Evolutionary conservation across 2,888 invertebrate species (phyloP), one percentile per base, ranked within the genome.

Genomic region (Caenorhabditis afra): DNA sequence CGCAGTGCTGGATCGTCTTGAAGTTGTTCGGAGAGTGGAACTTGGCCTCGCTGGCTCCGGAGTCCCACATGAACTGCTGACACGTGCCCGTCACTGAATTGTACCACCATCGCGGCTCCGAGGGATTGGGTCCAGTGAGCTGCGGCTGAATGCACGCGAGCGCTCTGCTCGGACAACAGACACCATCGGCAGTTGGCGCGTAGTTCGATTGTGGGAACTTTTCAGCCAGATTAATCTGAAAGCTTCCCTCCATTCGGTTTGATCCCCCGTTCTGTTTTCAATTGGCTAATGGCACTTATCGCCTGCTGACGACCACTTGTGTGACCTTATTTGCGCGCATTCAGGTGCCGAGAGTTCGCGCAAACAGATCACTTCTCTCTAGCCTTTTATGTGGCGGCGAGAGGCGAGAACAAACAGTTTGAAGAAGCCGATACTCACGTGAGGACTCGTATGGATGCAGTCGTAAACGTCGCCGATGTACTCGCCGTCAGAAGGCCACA

Each of bases 1-100:
- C 85, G 66, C 86, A 86, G 47, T 86, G 86, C 35, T 81, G 85
- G 20, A 85, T 83, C 0, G 85, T 85, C 47, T 84, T 80, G 58
- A 86, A 86, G 61, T 86, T 86, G 64, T 86, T 86, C 18, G 86
- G 82, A 5, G 84, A 83, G 52, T 86, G 86, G 50, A 76, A 82
- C 29, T 79, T 82, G n/a, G 85, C 84, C 11, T 81, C 85, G 11
- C 65, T 55, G 0, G 86, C 86, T 20, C 79, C 65, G 2, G 86
- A 74, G 64, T 86, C 86, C 86, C 86, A 86, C 83, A 86, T 83
- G 68, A 86, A 86, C 57, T 86, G 86, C 58, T 86, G 86, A 16
- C 86, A 86, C 12, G 85, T 85, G 8, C 86, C 86, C 0, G 85
- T 79, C 16, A 83, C 83, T 1, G 82, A 77, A n/a, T 82, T 82